Evolutionary conservation across 1,140 invertebrate species (phyloP).

Genomic region (Acromyrmex heyeri): DNA sequence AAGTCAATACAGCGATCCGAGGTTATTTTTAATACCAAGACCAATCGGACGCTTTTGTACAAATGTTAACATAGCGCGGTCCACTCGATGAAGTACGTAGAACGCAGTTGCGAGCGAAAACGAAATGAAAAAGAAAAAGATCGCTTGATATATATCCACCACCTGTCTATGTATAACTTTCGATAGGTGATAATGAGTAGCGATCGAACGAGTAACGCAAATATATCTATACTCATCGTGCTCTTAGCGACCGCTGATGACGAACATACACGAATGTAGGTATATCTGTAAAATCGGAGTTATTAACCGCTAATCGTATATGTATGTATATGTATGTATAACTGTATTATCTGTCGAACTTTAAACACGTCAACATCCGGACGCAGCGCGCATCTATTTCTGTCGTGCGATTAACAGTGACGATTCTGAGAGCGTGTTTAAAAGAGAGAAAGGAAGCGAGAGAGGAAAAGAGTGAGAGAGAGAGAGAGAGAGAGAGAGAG

Average conservation of each 20-base stretch:
- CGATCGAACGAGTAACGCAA: slow-evolving; percentile 38
- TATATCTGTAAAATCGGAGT: slow-evolving; percentile 74
- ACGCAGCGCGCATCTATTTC: slow-evolving; percentile 74
- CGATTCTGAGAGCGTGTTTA: slow-evolving; percentile 71
- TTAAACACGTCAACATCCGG: slow-evolving; percentile 73
- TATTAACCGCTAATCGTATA: slow-evolving; percentile 75
- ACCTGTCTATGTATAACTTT: slow-evolving; percentile 30
- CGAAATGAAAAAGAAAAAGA: not conserved
- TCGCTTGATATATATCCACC: not conserved
- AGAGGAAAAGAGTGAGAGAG: not conserved
- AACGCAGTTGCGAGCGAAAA: not conserved
- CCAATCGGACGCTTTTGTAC: slow-evolving; percentile 85
- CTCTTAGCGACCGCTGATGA: slow-evolving; percentile 73
- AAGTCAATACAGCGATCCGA: slow-evolving; percentile 81
- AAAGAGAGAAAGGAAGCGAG: slow-evolving; percentile 37
- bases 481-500: slow-evolving; percentile 15
- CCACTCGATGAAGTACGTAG: slow-evolving; percentile 27
- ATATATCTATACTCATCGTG: slow-evolving; percentile 67
- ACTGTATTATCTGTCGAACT: slow-evolving; percentile 77
- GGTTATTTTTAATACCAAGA: slow-evolving; percentile 88
- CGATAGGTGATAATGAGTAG: slow-evolving; percentile 24
- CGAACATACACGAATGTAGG: slow-evolving; percentile 69
- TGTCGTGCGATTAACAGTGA: slow-evolving; percentile 76
- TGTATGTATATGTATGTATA: slow-evolving; percentile 79
- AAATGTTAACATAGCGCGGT: slow-evolving; percentile 71